These are phyloP conservation scores for Dromaius novaehollandiae DNA, from an alignment of 2,113 vertebrate species.

Conservation along the genomic window DNA sequence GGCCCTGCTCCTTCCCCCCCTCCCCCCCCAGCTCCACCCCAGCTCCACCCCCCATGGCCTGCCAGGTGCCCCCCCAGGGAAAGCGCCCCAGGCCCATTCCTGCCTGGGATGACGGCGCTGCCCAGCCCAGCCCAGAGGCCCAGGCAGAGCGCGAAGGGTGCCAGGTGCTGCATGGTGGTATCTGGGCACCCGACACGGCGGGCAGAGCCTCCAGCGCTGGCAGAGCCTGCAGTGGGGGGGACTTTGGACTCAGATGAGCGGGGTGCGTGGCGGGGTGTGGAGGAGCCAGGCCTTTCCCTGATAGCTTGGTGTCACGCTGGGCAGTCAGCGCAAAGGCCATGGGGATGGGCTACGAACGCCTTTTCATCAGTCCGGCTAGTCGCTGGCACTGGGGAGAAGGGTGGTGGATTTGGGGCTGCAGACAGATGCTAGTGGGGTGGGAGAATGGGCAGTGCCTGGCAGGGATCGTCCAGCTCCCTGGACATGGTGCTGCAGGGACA, in stretches of 20 bases:
- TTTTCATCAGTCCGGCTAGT: neutral
- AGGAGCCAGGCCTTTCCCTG: accelerated
- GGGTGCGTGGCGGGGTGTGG: neutral
- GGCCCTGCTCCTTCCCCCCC: neutral
- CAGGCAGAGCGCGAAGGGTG: neutral
- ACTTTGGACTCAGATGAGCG: constrained; percentile 15
- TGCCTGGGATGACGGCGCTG: constrained; percentile 24
- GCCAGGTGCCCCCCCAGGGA: no score
- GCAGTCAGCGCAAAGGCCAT: neutral
- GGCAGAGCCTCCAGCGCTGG: neutral
- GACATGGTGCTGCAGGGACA: accelerated
- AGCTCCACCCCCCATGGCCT: neutral
- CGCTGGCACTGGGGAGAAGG: no score
- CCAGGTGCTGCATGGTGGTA: constrained; percentile 16
- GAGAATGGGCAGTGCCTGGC: neutral
- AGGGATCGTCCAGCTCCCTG: neutral
- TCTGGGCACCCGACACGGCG: accelerated
- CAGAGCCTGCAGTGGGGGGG: neutral
- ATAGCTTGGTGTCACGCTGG: accelerated
- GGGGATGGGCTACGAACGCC: neutral
- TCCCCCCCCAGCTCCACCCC: neutral
- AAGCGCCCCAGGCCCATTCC: neutral
- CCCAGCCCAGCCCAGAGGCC: neutral
- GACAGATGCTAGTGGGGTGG: neutral
- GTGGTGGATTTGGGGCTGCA: accelerated